phyloP scores from a whole-genome alignment of 2,888 invertebrate species.

The Nymphalis urticae region DNA sequence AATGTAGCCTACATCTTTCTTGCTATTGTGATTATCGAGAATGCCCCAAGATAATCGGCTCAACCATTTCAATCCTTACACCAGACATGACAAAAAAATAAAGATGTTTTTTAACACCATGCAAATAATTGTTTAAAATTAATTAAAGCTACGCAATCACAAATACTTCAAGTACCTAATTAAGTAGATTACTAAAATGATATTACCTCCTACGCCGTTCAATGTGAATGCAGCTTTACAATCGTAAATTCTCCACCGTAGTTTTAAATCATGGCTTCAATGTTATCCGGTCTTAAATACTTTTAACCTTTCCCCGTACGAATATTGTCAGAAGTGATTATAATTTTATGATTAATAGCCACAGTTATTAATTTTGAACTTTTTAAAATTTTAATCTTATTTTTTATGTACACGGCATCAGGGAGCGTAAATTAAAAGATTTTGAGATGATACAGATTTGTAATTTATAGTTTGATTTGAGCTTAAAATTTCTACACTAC shows the following conservation, averaged over 20 bases:
- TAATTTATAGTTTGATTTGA: neutral
- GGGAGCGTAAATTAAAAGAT: neutral
- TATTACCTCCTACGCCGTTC: too few relatives aligned
- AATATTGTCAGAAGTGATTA: constrained; percentile 22
- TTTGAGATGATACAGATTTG: neutral
- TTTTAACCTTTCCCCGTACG: constrained; percentile 31
- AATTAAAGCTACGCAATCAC: too few relatives aligned
- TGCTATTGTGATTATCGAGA: too few relatives aligned
- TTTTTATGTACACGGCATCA: neutral
- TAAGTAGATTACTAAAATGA: too few relatives aligned
- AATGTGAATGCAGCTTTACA: neutral
- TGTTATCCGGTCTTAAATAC: constrained; percentile 27
- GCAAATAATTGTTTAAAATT: too few relatives aligned
- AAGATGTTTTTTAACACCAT: too few relatives aligned
- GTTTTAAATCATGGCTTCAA: constrained; percentile 29
- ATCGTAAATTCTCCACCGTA: constrained; percentile 29
- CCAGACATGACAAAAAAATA: too few relatives aligned
- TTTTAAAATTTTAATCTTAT: neutral
- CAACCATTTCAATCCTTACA: too few relatives aligned
- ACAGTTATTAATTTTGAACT: neutral
- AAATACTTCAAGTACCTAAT: too few relatives aligned
- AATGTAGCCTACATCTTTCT: too few relatives aligned
- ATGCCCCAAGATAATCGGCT: too few relatives aligned
- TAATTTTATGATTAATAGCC: constrained; percentile 2
- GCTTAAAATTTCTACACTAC: neutral